These are phyloP conservation scores for Mus pahari DNA, from an alignment of 2,113 vertebrate genomes.

Conservation along the genomic window DNA sequence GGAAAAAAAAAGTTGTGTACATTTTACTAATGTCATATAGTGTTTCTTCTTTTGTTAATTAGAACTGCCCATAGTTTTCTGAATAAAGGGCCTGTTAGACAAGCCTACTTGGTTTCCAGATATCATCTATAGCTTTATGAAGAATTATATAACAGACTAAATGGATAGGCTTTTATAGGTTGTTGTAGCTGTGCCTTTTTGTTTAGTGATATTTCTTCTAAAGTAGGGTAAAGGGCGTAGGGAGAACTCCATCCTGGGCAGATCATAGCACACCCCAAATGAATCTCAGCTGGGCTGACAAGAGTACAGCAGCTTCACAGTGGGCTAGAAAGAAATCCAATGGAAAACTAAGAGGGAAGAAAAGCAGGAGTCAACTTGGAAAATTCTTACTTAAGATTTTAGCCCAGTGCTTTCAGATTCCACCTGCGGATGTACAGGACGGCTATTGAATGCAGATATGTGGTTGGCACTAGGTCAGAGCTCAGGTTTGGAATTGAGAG, in stretches of 20 bases:
- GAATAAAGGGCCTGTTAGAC: background rate
- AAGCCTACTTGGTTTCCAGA: background rate
- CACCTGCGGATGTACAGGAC: no score
- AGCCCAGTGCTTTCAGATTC: background rate
- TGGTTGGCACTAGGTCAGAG: background rate
- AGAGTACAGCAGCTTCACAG: background rate
- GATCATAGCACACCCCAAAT: background rate
- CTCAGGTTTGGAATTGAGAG: background rate
- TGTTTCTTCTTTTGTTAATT: background rate
- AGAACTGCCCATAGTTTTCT: background rate
- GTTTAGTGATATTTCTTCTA: background rate
- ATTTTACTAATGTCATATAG: background rate
- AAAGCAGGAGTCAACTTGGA: constrained; percentile 5
- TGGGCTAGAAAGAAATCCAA: background rate
- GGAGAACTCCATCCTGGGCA: background rate
- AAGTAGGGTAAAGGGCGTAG: background rate
- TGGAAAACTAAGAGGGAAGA: background rate
- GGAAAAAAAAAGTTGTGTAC: background rate
- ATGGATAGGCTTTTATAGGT: background rate
- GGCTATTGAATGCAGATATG: no score
- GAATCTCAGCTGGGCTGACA: constrained; percentile 44
- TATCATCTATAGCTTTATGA: background rate
- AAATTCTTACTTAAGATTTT: background rate
- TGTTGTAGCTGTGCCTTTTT: background rate
- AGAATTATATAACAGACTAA: constrained; percentile 20